Conservation (phyloP, 2,797 vertebrate genomes). For the Mustela erminea region DNA sequence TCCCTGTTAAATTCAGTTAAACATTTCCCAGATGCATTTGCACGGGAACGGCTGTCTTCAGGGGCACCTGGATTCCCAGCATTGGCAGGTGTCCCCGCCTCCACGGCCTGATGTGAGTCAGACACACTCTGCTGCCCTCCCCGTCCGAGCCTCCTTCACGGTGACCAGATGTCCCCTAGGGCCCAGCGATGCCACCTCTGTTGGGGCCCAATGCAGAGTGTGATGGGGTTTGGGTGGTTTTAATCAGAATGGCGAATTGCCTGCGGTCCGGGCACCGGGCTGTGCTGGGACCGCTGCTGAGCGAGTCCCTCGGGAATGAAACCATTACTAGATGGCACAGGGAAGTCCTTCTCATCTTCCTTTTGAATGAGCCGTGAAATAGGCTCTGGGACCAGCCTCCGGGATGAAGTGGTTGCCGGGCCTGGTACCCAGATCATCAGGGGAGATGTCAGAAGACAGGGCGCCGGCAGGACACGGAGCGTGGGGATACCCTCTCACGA, state of each 20-base stretch:
- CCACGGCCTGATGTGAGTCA: neutral
- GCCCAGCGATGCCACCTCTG: neutral
- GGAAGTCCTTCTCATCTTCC: slow-evolving; percentile 79
- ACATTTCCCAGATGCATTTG: neutral
- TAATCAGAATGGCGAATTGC: slow-evolving; percentile 44
- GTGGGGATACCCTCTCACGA: neutral
- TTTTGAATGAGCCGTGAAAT: slow-evolving; percentile 85
- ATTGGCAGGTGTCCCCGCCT: neutral
- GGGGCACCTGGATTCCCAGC: neutral
- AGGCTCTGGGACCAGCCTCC: slow-evolving; percentile 77
- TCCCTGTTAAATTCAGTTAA: neutral
- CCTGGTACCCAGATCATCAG: slow-evolving; percentile 60
- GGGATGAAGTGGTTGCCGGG: slow-evolving; percentile 76
- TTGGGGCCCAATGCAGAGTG: neutral
- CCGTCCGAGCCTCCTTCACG: neutral
- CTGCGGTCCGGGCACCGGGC: neutral
- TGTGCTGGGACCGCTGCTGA: slow-evolving; percentile 64
- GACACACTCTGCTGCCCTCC: neutral
- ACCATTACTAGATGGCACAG: slow-evolving; percentile 80
- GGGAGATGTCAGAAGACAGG: slow-evolving; percentile 46
- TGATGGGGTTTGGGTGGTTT: slow-evolving; percentile 47
- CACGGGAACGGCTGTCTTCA: fast-evolving
- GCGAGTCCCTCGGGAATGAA: slow-evolving; percentile 81
- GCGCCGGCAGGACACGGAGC: neutral
- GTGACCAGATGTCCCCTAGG: neutral